Evolutionary conservation across 1,140 invertebrate species (phyloP), one percentile per base, ranked within the genome.

Genomic region (Brachionus manjavacas): DNA sequence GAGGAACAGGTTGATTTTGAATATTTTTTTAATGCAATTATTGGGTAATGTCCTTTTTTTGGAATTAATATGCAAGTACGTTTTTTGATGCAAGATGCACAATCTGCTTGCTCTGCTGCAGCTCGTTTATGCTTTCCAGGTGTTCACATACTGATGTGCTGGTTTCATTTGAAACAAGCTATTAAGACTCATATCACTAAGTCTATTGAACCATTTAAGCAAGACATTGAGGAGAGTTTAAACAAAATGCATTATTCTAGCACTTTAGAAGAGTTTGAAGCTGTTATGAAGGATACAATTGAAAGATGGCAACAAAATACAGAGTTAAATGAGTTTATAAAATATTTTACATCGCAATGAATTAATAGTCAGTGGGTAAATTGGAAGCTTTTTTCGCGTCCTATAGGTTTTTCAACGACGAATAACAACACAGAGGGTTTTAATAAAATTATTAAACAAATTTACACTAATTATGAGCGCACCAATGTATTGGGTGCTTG

Each of bases 151-250:
- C 23, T 64, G 23, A 64, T 64, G 55, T 64, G 55, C 23, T 64
- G 55, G 55, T 64, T 64, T 25, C 55, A 64, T 64, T 64, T 64
- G 55, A 64, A 64, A 64, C 55, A 64, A 64, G 55, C 55, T 23
- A 64, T 64, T 23, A 64, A 64, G 55, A 64, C n/a, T 64, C n/a
- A 64, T 64, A 64, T 64, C 55, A 64, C 55, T 64, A 64, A 64
- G 23, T 23, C n/a, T 64, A 20, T 64, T 23, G 55, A 64, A 64
- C 55, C 55, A 64, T 64, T 23, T 25, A 64, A 64, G 55, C 55
- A 64, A 64, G 23, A 23, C 16, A 64, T 64, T 64, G 55, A 64
- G 23, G 16, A 64, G 23, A 25, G 23, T 64, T 23, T 64, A 64
- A 64, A 64, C 23, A 64, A 64, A 64, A 64, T 64, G 55, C 55